A percentile compares a stretch with the other conserved stretches of the same genome.
These are phyloP conservation scores for Hemithea aestivaria DNA, from an alignment of 2,888 invertebrate genomes.

Conservation along the genomic window DNA sequence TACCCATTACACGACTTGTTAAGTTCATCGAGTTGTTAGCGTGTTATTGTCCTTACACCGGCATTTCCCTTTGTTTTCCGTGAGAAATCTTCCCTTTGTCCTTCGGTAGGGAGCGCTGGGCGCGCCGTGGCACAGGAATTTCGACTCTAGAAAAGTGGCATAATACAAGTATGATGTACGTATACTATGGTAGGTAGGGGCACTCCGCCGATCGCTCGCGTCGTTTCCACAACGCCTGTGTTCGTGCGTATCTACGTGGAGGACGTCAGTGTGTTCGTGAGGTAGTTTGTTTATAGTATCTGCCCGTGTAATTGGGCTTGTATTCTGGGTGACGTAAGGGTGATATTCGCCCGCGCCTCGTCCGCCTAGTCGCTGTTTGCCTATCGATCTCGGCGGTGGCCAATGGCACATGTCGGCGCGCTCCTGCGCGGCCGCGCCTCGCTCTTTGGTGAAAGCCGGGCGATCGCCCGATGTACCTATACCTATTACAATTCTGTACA, in stretches of 20 bases:
- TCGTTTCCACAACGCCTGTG: constrained; percentile 62
- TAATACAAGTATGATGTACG: constrained; percentile 56
- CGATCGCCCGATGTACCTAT: constrained; percentile 39
- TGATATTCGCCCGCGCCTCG: constrained; percentile 69
- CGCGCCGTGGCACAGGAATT: constrained; percentile 68
- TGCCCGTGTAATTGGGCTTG: constrained; percentile 56
- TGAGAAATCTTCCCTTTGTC: constrained; percentile 73
- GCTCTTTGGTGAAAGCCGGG: constrained; percentile 70
- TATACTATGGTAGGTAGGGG: constrained; percentile 64
- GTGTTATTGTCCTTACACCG: constrained; percentile 57
- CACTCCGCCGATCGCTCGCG: constrained; percentile 64
- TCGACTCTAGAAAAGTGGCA: constrained; percentile 75
- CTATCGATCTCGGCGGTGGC: constrained; percentile 82
- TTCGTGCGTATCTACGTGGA: constrained; percentile 62
- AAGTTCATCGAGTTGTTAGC: constrained; percentile 50
- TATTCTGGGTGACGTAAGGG: constrained; percentile 55
- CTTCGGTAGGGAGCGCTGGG: constrained; percentile 67
- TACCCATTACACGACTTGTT: constrained; percentile 47
- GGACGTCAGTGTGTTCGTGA: constrained; percentile 65
- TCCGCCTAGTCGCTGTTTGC: constrained; percentile 77
- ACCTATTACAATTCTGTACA: constrained; percentile 42
- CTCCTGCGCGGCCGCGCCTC: constrained; percentile 74
- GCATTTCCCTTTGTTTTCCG: constrained; percentile 74
- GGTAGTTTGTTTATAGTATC: constrained; percentile 80
- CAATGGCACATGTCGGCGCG: constrained; percentile 81